Evolutionary conservation across 2,113 vertebrate genomes (phyloP).

Genomic region (Sorex fumeus): DNA sequence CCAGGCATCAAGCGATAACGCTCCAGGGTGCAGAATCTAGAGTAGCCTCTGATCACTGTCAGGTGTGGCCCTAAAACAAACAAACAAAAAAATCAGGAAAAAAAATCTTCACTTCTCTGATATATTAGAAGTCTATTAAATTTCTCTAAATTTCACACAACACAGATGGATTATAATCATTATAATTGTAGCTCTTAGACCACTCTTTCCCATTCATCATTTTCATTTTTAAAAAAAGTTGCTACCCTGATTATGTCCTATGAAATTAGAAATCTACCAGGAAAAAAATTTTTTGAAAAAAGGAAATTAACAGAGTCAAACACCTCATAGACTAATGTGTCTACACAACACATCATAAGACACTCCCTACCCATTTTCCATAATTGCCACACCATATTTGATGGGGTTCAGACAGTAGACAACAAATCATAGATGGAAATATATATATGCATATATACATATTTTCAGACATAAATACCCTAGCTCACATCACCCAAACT

Average conservation of each 20-base stretch:
- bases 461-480: too few species aligned
- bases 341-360: too few species aligned
- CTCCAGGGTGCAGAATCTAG: too few species aligned
- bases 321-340: background rate
- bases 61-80: too few species aligned
- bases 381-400: too few species aligned
- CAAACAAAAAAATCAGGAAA: background rate
- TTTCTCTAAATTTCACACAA: background rate
- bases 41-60: too few species aligned
- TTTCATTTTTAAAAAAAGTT: constrained; percentile 33
- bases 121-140: constrained; percentile 23
- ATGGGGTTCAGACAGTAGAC: too few species aligned
- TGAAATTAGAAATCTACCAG: background rate
- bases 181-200: constrained; percentile 10
- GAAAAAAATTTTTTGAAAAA: background rate
- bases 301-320: background rate
- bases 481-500: too few species aligned
- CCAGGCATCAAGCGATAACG: too few species aligned
- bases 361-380: too few species aligned
- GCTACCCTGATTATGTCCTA: background rate
- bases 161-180: background rate
- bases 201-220: background rate
- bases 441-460: too few species aligned
- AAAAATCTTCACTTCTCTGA: constrained; percentile 13
- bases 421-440: too few species aligned